These are phyloP conservation scores for Huso huso DNA, from an alignment of 2,797 vertebrate species.

Conservation along the genomic window DNA sequence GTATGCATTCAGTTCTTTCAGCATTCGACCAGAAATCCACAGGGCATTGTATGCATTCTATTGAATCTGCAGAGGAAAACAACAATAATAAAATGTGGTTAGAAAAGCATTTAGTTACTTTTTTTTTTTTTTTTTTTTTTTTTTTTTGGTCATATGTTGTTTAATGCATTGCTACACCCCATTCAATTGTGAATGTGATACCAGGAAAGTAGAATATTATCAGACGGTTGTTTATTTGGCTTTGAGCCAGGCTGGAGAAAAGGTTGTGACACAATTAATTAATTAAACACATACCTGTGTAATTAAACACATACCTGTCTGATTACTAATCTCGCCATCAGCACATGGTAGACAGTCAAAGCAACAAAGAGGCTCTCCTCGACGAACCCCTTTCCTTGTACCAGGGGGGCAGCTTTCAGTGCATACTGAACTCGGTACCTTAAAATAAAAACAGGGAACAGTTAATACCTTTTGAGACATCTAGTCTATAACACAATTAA, in stretches of 20 bases:
- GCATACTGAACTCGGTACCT: slow-evolving; percentile 57
- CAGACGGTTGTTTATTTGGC: too few relatives aligned
- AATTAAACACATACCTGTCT: slow-evolving; percentile 45
- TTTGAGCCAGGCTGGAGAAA: too few relatives aligned
- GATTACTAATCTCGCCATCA: slow-evolving; percentile 58
- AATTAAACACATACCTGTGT: too few relatives aligned
- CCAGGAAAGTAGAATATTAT: too few relatives aligned
- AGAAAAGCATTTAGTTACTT: too few relatives aligned
- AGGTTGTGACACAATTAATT: too few relatives aligned
- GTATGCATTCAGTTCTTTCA: slow-evolving; percentile 48
- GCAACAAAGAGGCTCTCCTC: slow-evolving; percentile 60
- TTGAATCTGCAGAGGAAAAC: slow-evolving; percentile 38
- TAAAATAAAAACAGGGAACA: too few relatives aligned
- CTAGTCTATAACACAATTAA: too few relatives aligned
- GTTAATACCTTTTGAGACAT: not conserved
- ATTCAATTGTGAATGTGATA: too few relatives aligned
- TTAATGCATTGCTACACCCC: too few relatives aligned
- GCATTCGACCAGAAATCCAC: slow-evolving; percentile 54
- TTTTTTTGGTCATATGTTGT: too few relatives aligned
- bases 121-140: too few relatives aligned
- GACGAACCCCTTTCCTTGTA: slow-evolving; percentile 57
- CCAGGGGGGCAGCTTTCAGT: slow-evolving; percentile 52
- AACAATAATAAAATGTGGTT: not conserved
- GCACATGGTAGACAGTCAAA: slow-evolving; percentile 69
- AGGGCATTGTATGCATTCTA: slow-evolving; percentile 53